phyloP scores from a whole-genome alignment of 2,888 invertebrate genomes.

The Rhopalosiphum nymphaeae region DNA sequence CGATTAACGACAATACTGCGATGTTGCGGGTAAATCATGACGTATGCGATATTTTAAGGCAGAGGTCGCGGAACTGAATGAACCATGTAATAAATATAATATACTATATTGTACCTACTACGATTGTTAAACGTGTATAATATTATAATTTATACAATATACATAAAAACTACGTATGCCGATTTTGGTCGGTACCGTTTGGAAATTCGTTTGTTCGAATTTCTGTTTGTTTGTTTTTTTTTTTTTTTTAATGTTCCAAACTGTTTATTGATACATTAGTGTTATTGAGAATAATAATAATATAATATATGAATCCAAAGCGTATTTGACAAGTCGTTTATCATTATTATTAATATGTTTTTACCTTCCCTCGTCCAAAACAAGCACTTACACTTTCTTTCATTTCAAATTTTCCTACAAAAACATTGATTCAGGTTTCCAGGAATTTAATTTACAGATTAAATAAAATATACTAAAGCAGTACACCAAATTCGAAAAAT shows the following conservation, averaged over 20 bases:
- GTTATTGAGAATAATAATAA: slow-evolving; percentile 29
- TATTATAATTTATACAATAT: neutral
- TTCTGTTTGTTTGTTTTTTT: slow-evolving; percentile 37
- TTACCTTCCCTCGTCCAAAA: neutral
- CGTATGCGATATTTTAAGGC: neutral
- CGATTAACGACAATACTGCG: neutral
- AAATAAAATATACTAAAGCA: neutral
- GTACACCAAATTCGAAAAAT: no score
- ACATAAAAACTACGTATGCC: neutral
- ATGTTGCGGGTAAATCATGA: neutral
- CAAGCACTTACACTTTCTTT: neutral
- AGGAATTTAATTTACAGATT: neutral
- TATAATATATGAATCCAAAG: slow-evolving; percentile 14
- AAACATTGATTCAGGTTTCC: no score
- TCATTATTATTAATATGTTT: neutral
- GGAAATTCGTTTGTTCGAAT: slow-evolving; percentile 31
- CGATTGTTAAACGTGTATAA: neutral
- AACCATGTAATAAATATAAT: neutral
- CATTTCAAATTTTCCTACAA: neutral
- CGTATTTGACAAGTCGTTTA: neutral
- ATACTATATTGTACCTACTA: slow-evolving; percentile 29
- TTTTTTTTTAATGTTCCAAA: slow-evolving; percentile 27
- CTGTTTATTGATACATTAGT: slow-evolving; percentile 49
- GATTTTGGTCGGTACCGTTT: slow-evolving; percentile 33
- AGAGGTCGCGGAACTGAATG: neutral